Base-by-base conservation (phyloP, 2,113 vertebrate species). In the Climacteris rufus region DNA sequence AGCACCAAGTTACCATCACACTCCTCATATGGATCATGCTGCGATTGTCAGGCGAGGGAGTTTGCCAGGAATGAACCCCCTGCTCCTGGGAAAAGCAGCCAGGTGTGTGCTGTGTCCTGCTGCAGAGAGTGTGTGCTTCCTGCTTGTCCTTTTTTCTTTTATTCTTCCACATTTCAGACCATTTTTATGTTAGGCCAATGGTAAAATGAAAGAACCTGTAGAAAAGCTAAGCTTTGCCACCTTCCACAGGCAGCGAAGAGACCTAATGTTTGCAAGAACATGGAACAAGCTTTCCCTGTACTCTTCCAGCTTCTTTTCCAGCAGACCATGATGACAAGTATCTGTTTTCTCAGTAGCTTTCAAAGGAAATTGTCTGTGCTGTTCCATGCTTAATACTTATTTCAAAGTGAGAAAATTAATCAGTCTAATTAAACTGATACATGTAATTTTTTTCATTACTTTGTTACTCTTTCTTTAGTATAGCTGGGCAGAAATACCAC, bases 61-160 rank as follows among this genome's bases (percentile, higher is more conserved):
- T 21, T 69, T 0, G 0, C 19, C 57, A 33, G 65, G 31, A 64
- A 33, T 42, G 45, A 14, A 3, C 10, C 14, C 17, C 14, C 4
- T 1, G 12, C 14, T 77, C 60, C 78, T 18, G 49, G 30, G 71
- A 31, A 59, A 60, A 61, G 40, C 52, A 59, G 52, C 45, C 47
- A 28, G 44, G 35, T 44, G 27, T 45, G 18, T 0, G 0, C n/a
- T 76, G 69, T 31, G 44, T 89, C 44, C 74, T 60, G 60, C 35
- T 60, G 28, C 57, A 56, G 30, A 44, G 10, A 42, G 5, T 1
- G 0, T 0, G 0, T 1, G 6, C 57, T 85, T 94, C 78, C 35
- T 5, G 1, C 13, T 56, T 6, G 7, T 50, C 47, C 9, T 72
- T 60, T 74, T 52, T 18, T 31, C 27, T 37, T 35, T 8, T 37